Base-by-base conservation (phyloP, 2,113 vertebrate species). In the Burhinus oedicnemus region DNA sequence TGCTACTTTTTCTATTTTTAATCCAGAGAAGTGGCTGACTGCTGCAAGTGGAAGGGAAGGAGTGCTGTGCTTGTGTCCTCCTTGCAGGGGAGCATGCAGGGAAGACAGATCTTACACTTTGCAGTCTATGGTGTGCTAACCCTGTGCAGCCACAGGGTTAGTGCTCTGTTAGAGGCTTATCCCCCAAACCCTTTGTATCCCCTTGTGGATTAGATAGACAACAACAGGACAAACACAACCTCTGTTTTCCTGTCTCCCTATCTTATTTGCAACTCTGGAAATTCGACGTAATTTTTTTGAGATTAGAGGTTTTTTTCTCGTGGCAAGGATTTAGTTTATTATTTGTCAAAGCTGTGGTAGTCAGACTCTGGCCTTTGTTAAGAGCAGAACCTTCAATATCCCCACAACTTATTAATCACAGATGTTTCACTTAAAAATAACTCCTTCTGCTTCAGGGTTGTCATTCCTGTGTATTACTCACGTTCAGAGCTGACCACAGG, bases 221-320 rank as follows among this genome's bases (percentile, higher is more conserved):
- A 20, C 54, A 91, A 76, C 3, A 18, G 65, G 40, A 60, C 14
- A 5, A 0, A 5, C 34, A 60, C 2, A 60, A 4, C 5, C 17
- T 51, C 20, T 65, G 0, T 81, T 92, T 83, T 79, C 40, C 11
- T 23, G 5, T 83, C 20, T 84, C 11, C 12, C 7, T 71, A 29
- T 58, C 29, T 90, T 45, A n/a, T 0, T n/a, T 87, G 52, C 72
- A 58, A 40, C 68, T 88, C 49, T 64, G 34, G 15, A 83, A 80
- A 42, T 44, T 77, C 29, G 40, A 60, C 1, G 17, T 45, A 23
- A 32, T 58, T 93, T 68, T 75, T 83, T 18, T 69, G 34, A 83
- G 51, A 57, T 66, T 45, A 38, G 58, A 61, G 9, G 1, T 11
- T 40, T 61, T 55, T 71, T 64, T 27, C 34, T 49, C 1, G 1